These are phyloP conservation scores for Hymenopus coronatus DNA, from an alignment of 2,888 invertebrate species.

Conservation along the genomic window DNA sequence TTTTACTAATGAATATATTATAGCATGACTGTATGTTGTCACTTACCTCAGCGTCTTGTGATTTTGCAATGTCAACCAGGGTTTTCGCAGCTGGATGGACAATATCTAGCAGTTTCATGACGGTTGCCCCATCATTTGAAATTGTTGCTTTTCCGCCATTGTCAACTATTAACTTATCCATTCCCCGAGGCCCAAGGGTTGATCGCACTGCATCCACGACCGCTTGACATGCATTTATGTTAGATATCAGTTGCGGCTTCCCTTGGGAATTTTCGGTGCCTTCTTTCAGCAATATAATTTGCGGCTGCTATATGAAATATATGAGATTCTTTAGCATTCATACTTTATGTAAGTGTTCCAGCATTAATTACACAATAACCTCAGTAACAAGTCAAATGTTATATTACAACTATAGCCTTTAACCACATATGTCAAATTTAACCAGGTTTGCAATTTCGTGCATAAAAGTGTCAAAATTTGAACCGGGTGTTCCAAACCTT, in stretches of 20 bases:
- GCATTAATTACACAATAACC: too few species aligned
- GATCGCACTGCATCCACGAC: conserved; percentile 96
- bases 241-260: conserved; percentile 91
- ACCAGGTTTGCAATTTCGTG: too few species aligned
- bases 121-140: conserved; percentile 99
- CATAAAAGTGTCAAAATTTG: too few species aligned
- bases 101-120: conserved; percentile 95
- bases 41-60: conserved; percentile 93
- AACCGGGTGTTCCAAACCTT: background rate
- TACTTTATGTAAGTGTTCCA: too few species aligned
- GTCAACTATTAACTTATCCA: conserved; percentile 98
- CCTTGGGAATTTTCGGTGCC: conserved; percentile 97
- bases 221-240: conserved; percentile 94
- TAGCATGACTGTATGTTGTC: background rate
- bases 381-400: too few species aligned
- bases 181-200: conserved; percentile 95
- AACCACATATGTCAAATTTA: too few species aligned
- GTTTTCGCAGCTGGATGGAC: conserved; percentile 98
- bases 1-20: too few species aligned
- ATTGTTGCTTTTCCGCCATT: conserved; percentile 88
- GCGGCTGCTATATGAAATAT: conserved; percentile 73
- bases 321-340: too few species aligned
- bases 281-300: conserved; percentile 95
- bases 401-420: too few species aligned
- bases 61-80: conserved; percentile 97